Evolutionary conservation across 2,113 vertebrate species (phyloP).

Genomic region (Xenopus tropicalis): DNA sequence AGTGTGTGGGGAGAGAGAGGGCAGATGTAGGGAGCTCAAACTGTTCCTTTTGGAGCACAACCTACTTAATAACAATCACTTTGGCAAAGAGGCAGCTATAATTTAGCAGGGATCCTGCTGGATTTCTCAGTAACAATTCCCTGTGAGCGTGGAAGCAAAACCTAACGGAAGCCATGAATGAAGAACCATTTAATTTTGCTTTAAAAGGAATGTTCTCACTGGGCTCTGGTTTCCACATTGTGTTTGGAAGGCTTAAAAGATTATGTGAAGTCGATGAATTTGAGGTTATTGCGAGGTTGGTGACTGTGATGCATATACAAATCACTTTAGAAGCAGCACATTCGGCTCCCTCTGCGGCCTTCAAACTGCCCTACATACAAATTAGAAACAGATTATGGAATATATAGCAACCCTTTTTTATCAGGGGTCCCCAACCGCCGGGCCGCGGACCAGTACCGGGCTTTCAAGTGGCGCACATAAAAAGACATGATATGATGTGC

Average conservation of each 20-base stretch:
- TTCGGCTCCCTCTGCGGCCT: no score
- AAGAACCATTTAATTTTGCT: not conserved
- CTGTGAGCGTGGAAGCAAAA: not conserved
- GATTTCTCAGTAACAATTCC: not conserved
- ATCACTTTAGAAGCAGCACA: no score
- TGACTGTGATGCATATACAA: no score
- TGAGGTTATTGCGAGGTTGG: no score
- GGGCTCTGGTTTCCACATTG: not conserved
- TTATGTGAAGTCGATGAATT: no score
- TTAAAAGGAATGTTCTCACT: not conserved
- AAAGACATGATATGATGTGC: no score
- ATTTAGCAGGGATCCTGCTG: not conserved
- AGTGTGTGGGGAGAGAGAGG: not conserved
- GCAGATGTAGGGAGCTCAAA: not conserved
- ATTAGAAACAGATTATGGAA: no score
- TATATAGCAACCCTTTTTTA: no score
- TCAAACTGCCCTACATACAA: no score
- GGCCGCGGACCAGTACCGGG: no score
- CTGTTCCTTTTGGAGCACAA: not conserved
- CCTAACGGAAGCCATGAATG: not conserved
- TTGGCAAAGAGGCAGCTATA: not conserved
- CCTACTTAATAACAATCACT: constrained; percentile 15
- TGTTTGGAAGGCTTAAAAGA: not conserved
- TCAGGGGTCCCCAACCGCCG: no score
- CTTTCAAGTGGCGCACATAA: no score